Conservation (phyloP, 2,113 vertebrate genomes). For the Vombatus ursinus region DNA sequence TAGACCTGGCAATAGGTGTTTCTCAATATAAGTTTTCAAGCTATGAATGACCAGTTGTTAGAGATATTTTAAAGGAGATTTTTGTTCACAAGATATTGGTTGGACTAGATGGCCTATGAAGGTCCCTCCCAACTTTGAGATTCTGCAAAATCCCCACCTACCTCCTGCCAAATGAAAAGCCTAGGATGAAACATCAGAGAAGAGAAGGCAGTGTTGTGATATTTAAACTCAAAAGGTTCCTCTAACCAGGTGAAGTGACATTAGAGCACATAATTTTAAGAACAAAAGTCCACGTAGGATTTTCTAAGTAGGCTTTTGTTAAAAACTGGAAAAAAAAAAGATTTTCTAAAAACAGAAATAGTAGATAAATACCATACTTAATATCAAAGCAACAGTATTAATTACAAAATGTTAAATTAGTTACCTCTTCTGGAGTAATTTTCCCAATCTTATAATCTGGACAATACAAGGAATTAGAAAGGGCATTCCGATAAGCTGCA, state of each 20-base stretch:
- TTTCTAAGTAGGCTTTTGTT: constrained; percentile 3
- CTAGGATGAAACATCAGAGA: neutral
- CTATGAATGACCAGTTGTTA: neutral
- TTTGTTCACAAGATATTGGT: neutral
- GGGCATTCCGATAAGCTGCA: constrained; percentile 91
- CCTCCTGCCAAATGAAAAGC: neutral
- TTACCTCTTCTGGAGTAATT: constrained; percentile 92
- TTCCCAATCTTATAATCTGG: constrained; percentile 92
- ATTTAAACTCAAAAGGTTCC: neutral
- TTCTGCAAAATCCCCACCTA: neutral
- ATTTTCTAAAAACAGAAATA: constrained; percentile 7
- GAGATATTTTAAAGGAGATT: neutral
- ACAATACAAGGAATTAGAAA: constrained; percentile 95
- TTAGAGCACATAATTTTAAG: neutral
- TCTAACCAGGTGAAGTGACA: neutral
- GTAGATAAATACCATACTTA: neutral
- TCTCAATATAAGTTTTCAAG: neutral
- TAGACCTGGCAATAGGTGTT: neutral
- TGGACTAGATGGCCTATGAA: neutral
- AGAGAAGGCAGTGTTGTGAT: neutral
- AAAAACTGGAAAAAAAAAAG: constrained; percentile 37
- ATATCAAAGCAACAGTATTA: constrained; percentile 22
- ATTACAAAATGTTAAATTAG: constrained; percentile 27
- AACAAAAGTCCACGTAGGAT: neutral
- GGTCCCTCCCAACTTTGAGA: neutral